Conservation (phyloP, 2,888 invertebrate genomes). For the Sylvicola cinctus region DNA sequence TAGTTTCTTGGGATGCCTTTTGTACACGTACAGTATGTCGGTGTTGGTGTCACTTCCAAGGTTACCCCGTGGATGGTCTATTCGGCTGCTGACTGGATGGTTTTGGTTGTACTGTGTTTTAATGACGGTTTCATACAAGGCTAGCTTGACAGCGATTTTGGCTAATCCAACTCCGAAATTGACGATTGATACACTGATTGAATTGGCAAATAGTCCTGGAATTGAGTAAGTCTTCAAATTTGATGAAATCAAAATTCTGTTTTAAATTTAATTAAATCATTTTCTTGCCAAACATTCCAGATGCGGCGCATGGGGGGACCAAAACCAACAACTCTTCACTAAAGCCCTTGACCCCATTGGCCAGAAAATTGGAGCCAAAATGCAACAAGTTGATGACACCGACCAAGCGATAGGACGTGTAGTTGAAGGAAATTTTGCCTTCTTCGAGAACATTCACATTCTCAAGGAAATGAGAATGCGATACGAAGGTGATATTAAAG, state of each 20-base stretch:
- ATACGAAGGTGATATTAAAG: conserved; percentile 24
- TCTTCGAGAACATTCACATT: conserved; percentile 58
- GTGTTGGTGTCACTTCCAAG: conserved; percentile 57
- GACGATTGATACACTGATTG: conserved; percentile 54
- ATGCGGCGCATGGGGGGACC: conserved; percentile 51
- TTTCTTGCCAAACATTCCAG: conserved; percentile 25
- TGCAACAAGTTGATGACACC: conserved; percentile 39
- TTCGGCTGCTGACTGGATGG: conserved; percentile 64
- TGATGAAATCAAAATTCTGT: no score
- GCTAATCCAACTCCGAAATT: conserved; percentile 56
- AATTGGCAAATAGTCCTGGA: conserved; percentile 39
- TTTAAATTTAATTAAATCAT: no score
- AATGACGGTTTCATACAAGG: conserved; percentile 57
- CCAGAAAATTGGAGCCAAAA: conserved; percentile 42
- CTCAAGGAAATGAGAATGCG: conserved; percentile 42
- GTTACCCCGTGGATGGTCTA: conserved; percentile 58
- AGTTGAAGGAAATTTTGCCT: conserved; percentile 46
- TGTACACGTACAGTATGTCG: conserved; percentile 66
- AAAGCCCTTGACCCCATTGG: conserved; percentile 44
- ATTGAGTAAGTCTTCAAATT: no score
- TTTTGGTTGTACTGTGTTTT: conserved; percentile 73
- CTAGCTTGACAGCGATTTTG: conserved; percentile 67
- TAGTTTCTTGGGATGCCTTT: conserved; percentile 46
- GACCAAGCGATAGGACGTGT: conserved; percentile 32
- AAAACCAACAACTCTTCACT: conserved; percentile 47